phyloP scores from a whole-genome alignment of 1,140 invertebrate genomes.

The Periplaneta americana region DNA sequence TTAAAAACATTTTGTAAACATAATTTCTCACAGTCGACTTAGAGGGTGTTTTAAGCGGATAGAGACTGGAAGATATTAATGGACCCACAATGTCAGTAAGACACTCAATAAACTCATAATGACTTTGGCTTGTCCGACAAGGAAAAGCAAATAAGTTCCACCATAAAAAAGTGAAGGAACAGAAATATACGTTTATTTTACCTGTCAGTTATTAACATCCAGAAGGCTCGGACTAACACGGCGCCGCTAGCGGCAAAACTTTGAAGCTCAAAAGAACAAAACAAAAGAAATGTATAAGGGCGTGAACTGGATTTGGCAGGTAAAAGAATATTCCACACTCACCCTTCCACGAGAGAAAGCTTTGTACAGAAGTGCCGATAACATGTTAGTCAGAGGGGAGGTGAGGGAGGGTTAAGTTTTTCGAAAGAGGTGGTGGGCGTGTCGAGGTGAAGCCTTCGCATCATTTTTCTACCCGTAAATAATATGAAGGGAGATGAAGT shows the following conservation, averaged over 20 bases:
- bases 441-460: not conserved
- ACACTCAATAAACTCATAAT: not conserved
- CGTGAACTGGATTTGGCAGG: not conserved
- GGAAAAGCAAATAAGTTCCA: not conserved
- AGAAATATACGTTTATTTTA: not conserved
- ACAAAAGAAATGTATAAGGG: not conserved
- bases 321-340: not conserved
- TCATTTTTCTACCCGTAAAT: not conserved
- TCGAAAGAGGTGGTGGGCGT: not conserved
- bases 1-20: not conserved
- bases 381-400: too few species aligned
- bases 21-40: not conserved
- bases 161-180: not conserved
- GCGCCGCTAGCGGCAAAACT: not conserved
- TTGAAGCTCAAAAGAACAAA: not conserved
- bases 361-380: not conserved
- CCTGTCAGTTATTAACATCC: not conserved
- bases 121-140: not conserved
- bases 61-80: not conserved
- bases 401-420: not conserved
- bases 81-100: not conserved
- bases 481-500: not conserved
- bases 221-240: not conserved
- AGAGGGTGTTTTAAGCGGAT: not conserved
- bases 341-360: not conserved